Base-by-base conservation (phyloP, 2,113 vertebrate genomes). In the Mesembrinibis cayennensis region DNA sequence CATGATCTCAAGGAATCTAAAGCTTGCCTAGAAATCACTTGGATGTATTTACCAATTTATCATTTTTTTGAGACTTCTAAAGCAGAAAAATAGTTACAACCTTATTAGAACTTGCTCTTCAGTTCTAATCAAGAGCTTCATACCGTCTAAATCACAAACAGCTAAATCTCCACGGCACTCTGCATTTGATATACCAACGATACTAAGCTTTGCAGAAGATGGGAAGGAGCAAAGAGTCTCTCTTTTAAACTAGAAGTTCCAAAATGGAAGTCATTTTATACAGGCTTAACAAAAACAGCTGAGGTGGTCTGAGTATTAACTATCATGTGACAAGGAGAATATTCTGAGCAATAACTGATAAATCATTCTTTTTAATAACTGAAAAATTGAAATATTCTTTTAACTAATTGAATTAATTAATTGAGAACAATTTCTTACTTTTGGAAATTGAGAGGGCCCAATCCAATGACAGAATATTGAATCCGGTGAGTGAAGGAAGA, bases 1-100 rank as follows among this genome's bases (percentile, higher is more conserved):
- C 4, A 1, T 19, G 10, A 85, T 36, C 23, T 63, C 55, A 77
- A 55, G 0, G 0, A 34, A 30, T 45, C 21, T 47, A 62, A 78
- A 70, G 16, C 11, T 71, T 58, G 14, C 27, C 36, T 52, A 71
- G 40, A 67, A 71, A 50, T 47, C 52, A 58, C 8, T 44, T 30
- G 19, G 38, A 52, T 26, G 6, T 21, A 26, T 47, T 44, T 30
- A 83, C 17, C 29, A 21, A 52, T 40, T 45, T 22, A 13, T 13
- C 42, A 52, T 44, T 56, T 36, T 34, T 56, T 65, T 11, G 22
- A 70, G 22, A 73, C 30, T 73, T 80, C 32, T 59, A 61, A 93
- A 73, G 16, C 21, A 73, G 29, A 87, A 92, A 85, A 82, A 38
- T 13, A 81, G 8, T 53, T 63, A 72, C 11, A 89, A 29, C 10